phyloP scores from a whole-genome alignment of 2,113 vertebrate species.

The Enhydra lutris region DNA sequence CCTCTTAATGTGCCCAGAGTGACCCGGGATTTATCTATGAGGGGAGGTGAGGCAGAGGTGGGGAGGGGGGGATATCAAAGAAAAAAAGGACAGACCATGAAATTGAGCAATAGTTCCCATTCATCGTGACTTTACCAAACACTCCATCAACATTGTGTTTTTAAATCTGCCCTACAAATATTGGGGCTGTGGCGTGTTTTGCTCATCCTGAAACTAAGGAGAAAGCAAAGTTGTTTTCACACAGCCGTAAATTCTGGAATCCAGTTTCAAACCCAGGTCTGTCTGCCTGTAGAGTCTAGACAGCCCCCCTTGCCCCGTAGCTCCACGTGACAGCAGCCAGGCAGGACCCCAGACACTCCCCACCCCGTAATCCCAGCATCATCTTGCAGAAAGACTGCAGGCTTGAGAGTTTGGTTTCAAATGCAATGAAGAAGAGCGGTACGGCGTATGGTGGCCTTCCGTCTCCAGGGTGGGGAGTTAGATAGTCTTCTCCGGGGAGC shows the following conservation, averaged over 20 bases:
- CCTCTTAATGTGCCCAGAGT: background rate
- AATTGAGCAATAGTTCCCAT: background rate
- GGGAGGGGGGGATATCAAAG: background rate
- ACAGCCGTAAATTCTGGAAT: background rate
- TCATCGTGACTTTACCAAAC: background rate
- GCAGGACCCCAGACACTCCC: background rate
- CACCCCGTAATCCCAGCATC: background rate
- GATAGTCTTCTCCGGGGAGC: no score
- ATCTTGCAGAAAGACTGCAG: conserved; percentile 15
- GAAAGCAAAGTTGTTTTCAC: background rate
- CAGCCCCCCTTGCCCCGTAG: fast-evolving
- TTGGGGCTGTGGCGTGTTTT: background rate
- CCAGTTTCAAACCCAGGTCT: background rate
- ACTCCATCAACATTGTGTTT: background rate
- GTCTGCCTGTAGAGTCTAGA: fast-evolving
- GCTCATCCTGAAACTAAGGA: background rate
- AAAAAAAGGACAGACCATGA: background rate
- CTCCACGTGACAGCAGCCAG: background rate
- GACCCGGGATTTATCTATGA: background rate
- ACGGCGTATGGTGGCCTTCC: background rate
- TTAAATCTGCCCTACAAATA: background rate
- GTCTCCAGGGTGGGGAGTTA: conserved; percentile 8
- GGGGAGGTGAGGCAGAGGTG: background rate
- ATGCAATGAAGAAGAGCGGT: conserved; percentile 13
- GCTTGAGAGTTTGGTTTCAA: conserved; percentile 36